Evolutionary conservation across 1,140 invertebrate species (phyloP), one percentile per base, ranked within the genome.

Genomic region (Neodiprion pinetum): DNA sequence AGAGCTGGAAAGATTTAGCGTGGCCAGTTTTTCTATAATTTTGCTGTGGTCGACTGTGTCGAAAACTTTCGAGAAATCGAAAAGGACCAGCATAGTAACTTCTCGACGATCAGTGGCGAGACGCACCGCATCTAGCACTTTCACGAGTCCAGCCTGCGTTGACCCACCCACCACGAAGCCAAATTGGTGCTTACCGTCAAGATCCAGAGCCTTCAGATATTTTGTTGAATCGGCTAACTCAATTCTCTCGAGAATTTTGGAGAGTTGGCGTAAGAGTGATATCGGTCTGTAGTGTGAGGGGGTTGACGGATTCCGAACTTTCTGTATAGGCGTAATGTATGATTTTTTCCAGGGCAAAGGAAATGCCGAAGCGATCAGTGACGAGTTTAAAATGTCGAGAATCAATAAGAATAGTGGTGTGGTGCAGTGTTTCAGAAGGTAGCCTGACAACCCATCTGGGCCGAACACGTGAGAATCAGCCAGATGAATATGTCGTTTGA

Each of bases 231-330:
- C 17, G 17, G 17, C 17, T 17, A 17, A 17, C 17, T 17, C 70
- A 9, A 71, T 50, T 49, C 47, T 9, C 17, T 74, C 73, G 8
- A 74, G 9, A 7, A 61, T 28, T 17, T 74, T 74, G 3, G 73
- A 69, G 2, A 74, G 17, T 8, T 68, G 17, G 17, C 67, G 61
- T 11, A 74, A 68, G 14, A 74, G 17, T 2, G 73, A 74, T n/a
- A 74, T 70, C 1, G 73, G 73, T 14, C 73, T 48, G 40, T 50
- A 74, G n/a, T 74, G 67, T 1, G 48, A 17, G 7, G 67, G 67
- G 1, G 7, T 5, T 5, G 67, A 47, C 1, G 73, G 1, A 10
- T 12, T 8, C 7, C 48, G 10, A 21, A 9, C 47, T 70, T 74
- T 2, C 7, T 11, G 11, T 9, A 72, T 21, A 49, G 40, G 70